Percentiles rank a stretch among this genome's conserved stretches.
Conservation (phyloP, 2,888 invertebrate species). For the Troides helena region DNA sequence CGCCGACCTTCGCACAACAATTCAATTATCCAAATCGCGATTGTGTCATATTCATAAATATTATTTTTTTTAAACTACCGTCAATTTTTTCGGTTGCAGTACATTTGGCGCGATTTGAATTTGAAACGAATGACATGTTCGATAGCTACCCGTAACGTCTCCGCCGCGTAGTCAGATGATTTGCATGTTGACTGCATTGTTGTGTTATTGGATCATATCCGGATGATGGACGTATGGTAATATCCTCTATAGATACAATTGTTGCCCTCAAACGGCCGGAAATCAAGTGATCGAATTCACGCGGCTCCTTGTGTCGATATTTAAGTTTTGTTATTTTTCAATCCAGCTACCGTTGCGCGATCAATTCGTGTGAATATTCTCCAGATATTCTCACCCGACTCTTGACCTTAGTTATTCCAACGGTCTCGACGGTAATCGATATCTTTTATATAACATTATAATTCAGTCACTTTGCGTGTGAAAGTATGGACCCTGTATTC, state of each 20-base stretch:
- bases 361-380: slow-evolving; percentile 65
- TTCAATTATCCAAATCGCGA: slow-evolving; percentile 47
- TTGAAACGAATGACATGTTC: slow-evolving; percentile 43
- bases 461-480: slow-evolving; percentile 13
- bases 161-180: slow-evolving; percentile 68
- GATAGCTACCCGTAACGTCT: slow-evolving; percentile 37
- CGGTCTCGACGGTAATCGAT: slow-evolving; percentile 44
- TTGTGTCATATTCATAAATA: slow-evolving; percentile 41
- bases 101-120: slow-evolving; percentile 67
- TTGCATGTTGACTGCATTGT: slow-evolving; percentile 66
- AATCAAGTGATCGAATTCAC: slow-evolving; percentile 48
- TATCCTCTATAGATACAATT: slow-evolving; percentile 53
- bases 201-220: slow-evolving; percentile 68
- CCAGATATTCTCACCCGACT: slow-evolving; percentile 41
- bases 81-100: slow-evolving; percentile 60
- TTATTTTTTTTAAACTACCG: slow-evolving; percentile 33
- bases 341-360: slow-evolving; percentile 67
- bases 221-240: slow-evolving; percentile 76
- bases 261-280: slow-evolving; percentile 50
- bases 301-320: slow-evolving; percentile 43
- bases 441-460: slow-evolving; percentile 15
- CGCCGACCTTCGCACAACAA: slow-evolving; percentile 40
- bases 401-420: slow-evolving; percentile 64
- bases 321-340: slow-evolving; percentile 69
- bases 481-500: background rate